A percentile compares a stretch with the other conserved stretches of the same genome.
Evolutionary conservation across 2,797 vertebrate genomes (phyloP).

Genomic region (Sphenodon punctatus): DNA sequence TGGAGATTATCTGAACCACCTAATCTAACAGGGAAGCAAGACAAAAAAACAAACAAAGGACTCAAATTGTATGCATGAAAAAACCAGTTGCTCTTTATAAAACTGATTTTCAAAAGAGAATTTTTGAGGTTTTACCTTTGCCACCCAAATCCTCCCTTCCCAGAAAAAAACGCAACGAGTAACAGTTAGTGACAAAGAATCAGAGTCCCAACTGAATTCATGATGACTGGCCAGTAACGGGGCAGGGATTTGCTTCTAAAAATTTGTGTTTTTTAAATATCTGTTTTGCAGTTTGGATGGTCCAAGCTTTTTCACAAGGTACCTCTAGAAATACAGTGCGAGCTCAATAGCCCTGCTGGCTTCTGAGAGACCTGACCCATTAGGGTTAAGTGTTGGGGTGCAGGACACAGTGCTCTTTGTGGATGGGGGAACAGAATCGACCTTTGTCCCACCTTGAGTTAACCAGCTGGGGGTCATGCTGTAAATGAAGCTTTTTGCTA

Average conservation of each 20-base stretch:
- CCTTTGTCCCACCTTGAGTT: not conserved
- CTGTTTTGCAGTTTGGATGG: not conserved
- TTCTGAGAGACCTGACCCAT: not conserved
- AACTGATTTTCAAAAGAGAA: not conserved
- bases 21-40: not conserved
- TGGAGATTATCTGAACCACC: not conserved
- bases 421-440: not conserved
- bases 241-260: conserved; percentile 1
- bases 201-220: not conserved
- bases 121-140: not conserved
- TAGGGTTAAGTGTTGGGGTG: not conserved
- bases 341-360: not conserved
- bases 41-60: not conserved
- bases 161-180: too few relatives aligned
- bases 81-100: not conserved
- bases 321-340: not conserved
- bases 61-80: not conserved
- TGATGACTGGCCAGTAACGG: not conserved
- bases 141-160: not conserved
- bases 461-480: not conserved
- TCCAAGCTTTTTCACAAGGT: rapidly evolving
- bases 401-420: not conserved
- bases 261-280: not conserved
- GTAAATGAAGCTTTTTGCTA: not conserved
- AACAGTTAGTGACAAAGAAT: not conserved